Conservation (phyloP, 2,888 invertebrate genomes). For the Napeogenes inachia region DNA sequence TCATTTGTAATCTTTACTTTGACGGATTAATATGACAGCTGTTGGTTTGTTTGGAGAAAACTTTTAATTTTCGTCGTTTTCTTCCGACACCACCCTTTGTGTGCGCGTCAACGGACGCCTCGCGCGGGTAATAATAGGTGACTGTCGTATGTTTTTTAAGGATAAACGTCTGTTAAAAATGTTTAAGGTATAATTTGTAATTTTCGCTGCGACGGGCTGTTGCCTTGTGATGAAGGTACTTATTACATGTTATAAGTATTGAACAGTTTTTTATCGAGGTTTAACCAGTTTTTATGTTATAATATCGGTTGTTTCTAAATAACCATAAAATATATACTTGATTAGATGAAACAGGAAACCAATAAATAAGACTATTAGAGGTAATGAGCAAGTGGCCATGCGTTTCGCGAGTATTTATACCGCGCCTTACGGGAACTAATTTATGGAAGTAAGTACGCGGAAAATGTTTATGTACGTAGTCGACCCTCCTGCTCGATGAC, state of each 20-base stretch:
- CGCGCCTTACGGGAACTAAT: slow-evolving; percentile 74
- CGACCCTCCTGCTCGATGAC: slow-evolving; percentile 60
- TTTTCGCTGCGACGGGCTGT: slow-evolving; percentile 56
- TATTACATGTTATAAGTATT: slow-evolving; percentile 61
- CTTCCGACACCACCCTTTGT: slow-evolving; percentile 64
- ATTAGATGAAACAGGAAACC: slow-evolving; percentile 51
- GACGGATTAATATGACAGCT: slow-evolving; percentile 76
- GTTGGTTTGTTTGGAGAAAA: slow-evolving; percentile 74
- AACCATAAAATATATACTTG: slow-evolving; percentile 9
- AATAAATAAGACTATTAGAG: slow-evolving; percentile 71
- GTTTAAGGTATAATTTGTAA: slow-evolving; percentile 62
- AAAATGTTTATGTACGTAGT: slow-evolving; percentile 73
- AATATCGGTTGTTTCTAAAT: neutral
- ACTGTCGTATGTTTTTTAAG: slow-evolving; percentile 63
- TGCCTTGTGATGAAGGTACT: slow-evolving; percentile 50
- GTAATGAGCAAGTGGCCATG: slow-evolving; percentile 66
- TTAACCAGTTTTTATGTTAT: neutral
- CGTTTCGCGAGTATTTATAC: slow-evolving; percentile 72
- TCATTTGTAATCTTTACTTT: slow-evolving; percentile 76
- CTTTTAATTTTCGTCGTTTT: slow-evolving; percentile 74
- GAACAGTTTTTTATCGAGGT: slow-evolving; percentile 30
- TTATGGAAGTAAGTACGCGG: slow-evolving; percentile 76
- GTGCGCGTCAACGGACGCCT: slow-evolving; percentile 61
- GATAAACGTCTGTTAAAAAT: slow-evolving; percentile 64
- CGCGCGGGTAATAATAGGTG: slow-evolving; percentile 67